Evolutionary conservation across 2,797 vertebrate genomes (phyloP), one percentile per base, ranked within the genome.

Genomic region (Fringilla coelebs): DNA sequence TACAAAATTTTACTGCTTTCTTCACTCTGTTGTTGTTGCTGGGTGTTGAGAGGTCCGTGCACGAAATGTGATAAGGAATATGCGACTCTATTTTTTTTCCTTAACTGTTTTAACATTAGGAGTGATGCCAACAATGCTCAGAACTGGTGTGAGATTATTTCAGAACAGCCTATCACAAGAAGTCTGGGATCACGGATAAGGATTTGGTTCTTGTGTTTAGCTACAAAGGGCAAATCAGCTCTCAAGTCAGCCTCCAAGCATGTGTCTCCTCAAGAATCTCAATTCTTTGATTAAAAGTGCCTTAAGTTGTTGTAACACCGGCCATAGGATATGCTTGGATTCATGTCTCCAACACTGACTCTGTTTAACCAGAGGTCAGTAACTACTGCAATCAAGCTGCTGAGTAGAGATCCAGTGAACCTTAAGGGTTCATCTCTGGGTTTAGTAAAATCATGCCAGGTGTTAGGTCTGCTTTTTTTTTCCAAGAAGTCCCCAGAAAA

Each of bases 61-160:
- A 46, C n/a, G 46, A 55, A 72, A 57, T 2, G 4, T 14, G 40
- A 1, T 26, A 43, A 24, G 31, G 36, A 93, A 40, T 7, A 6
- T 4, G 10, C 0, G 0, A 7, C 13, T n/a, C 18, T 13, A 1
- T 18, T 32, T 9, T 72, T 49, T 65, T 52, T 45, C 43, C 12
- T 65, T 36, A 57, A 40, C 29, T n/a, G 25, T 16, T 29, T 66
- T 38, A 68, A 9, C 7, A 3, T 48, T 46, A 38, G 58, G 32
- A 57, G 5, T 21, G 31, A 89, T 24, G 51, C 38, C n/a, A 51
- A 26, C 5, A 62, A 45, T 9, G 25, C 32, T 41, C 18, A 41
- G 62, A 62, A 48, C 15, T 5, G 11, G 32, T 1, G 5, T 12
- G 15, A 36, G 34, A 31, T 22, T 8, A 8, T 20, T 58, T 77